These are phyloP conservation scores for Calypte anna DNA, from an alignment of 2,113 vertebrate genomes.

Conservation along the genomic window DNA sequence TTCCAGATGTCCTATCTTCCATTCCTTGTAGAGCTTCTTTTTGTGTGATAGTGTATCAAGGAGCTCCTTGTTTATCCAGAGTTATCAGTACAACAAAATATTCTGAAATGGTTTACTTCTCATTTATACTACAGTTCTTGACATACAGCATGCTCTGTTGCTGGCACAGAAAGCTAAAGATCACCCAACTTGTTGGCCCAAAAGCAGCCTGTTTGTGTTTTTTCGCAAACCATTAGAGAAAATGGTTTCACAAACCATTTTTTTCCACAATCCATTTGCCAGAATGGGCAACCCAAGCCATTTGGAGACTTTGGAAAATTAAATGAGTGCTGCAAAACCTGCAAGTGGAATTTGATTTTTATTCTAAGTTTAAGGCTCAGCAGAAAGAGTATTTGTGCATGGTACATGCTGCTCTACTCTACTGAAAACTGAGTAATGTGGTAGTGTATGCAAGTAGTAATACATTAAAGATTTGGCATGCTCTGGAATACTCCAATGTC, in stretches of 20 bases:
- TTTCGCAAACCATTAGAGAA: too few relatives aligned
- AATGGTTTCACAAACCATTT: too few relatives aligned
- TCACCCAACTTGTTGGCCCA: accelerated
- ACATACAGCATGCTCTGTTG: accelerated
- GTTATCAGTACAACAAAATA: background rate
- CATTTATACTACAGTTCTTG: background rate
- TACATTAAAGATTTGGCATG: constrained; percentile 13
- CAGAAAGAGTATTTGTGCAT: background rate
- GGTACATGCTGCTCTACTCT: background rate
- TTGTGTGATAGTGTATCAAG: background rate
- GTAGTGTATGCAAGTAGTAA: background rate
- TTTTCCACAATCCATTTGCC: background rate
- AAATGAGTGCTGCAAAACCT: background rate
- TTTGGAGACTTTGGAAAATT: background rate
- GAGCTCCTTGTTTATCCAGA: background rate
- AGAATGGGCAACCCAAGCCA: background rate
- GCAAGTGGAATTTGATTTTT: background rate
- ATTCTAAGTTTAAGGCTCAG: background rate
- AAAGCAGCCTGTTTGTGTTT: background rate
- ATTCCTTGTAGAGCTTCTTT: background rate
- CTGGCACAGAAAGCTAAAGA: background rate
- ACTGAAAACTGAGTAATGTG: background rate
- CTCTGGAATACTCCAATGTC: background rate
- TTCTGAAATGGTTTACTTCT: background rate
- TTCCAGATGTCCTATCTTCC: too few relatives aligned